These are phyloP conservation scores for Anoura caudifer DNA, from an alignment of 2,113 vertebrate species.

Conservation along the genomic window DNA sequence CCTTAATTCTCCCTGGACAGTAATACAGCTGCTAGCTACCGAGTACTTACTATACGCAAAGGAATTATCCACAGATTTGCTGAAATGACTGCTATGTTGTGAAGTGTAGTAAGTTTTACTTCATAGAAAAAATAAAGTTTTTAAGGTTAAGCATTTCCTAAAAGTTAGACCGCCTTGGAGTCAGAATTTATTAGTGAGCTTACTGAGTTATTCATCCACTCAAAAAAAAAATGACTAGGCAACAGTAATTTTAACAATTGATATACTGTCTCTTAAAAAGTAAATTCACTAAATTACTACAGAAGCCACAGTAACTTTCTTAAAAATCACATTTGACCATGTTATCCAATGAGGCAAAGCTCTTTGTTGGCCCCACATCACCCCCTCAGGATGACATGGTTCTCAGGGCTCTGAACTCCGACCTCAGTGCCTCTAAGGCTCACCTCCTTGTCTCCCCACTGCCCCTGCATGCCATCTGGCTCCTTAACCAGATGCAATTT, in stretches of 20 bases:
- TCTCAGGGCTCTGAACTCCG: neutral
- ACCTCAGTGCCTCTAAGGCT: neutral
- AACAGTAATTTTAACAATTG: neutral
- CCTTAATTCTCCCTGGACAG: neutral
- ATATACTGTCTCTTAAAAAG: neutral
- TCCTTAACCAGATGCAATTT: neutral
- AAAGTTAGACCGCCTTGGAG: neutral
- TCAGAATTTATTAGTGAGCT: neutral
- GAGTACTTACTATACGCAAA: neutral
- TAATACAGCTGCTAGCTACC: too few species aligned
- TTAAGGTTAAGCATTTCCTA: neutral
- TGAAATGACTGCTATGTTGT: neutral
- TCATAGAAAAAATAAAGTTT: neutral
- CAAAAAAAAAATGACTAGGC: neutral
- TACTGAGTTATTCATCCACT: neutral
- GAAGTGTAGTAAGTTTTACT: neutral
- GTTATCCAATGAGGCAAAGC: neutral
- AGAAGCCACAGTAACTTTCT: neutral
- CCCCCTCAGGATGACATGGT: neutral
- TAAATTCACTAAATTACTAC: neutral
- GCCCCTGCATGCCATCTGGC: neutral
- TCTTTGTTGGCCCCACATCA: fast-evolving
- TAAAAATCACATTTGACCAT: neutral
- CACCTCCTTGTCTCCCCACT: neutral
- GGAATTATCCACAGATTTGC: neutral